These are phyloP conservation scores for Petroica traversi DNA, from an alignment of 2,113 vertebrate genomes.

Conservation along the genomic window DNA sequence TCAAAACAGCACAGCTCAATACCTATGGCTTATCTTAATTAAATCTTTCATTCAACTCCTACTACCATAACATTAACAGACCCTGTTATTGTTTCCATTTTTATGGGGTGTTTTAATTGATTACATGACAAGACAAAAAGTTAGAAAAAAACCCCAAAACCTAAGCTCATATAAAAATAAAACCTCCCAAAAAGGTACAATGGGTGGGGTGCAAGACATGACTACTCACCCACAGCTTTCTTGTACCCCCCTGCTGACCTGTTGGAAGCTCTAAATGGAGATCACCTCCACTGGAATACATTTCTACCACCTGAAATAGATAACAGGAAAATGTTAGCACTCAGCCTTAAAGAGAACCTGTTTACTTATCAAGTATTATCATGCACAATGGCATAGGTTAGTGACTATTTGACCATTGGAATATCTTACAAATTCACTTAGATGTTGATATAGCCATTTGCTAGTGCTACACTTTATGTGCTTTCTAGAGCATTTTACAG, in stretches of 20 bases:
- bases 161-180: background rate
- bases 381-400: background rate
- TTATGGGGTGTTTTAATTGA: background rate
- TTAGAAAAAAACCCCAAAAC: background rate
- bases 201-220: background rate
- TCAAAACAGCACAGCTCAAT: background rate
- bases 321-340: background rate
- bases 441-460: background rate
- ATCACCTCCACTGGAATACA: slow-evolving; percentile 98
- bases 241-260: slow-evolving; percentile 92
- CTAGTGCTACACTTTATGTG: background rate
- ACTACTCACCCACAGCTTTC: slow-evolving; percentile 89
- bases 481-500: background rate
- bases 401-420: background rate
- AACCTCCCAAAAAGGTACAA: background rate
- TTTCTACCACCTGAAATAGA: slow-evolving; percentile 89
- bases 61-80: background rate
- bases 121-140: background rate
- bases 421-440: background rate
- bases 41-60: background rate
- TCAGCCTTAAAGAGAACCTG: background rate
- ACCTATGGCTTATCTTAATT: background rate
- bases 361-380: background rate
- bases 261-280: slow-evolving; percentile 97
- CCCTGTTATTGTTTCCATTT: background rate